Base-by-base conservation (phyloP, 1,140 invertebrate genomes). In the Monomorium pharaonis region DNA sequence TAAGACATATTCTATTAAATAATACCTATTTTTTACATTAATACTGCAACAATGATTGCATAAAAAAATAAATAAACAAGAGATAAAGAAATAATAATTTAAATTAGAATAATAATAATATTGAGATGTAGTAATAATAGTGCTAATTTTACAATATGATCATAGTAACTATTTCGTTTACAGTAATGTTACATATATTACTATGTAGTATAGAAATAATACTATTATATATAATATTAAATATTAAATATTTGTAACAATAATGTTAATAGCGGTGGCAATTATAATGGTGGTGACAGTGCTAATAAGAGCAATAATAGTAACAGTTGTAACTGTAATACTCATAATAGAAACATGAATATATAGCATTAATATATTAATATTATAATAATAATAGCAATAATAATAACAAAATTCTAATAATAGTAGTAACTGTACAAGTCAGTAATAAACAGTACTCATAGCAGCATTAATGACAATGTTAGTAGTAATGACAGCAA, bases 301-400 rank as follows among this genome's bases (percentile, higher is more conserved):
- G 62, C 27, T 89, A 84, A 86, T 60, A 80, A 62, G 77, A 54
- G 16, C 37, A 75, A 10, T 51, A 76, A 88, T 49, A 80, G 10
- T 85, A 76, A 81, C 91, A 92, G 84, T 84, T 77, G 84, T 76
- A 60, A 60, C 24, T 63, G 6, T 49, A 63, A 4, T 33, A 78
- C 16, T 12, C 33, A 16, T 37, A 75, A 58, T 24, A 42, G 27
- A 27, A 72, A 33, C 24, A 75, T 42, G 14, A 24, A 75, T 1
- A 37, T 49, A 47, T 65, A 65, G 12, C 16, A 33, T n/a, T n/a
- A n/a, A n/a, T n/a, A 5, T 37, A 7, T 27, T 27, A 78, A 49
- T 44, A 51, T 65, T 51, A 65, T 1, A 24, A 24, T 74, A 65
- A 1, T 70, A 72, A 14, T 65, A 72, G 18, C 78, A 70, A 60